Percentiles rank a stretch among this genome's conserved stretches.
Evolutionary conservation across 1,140 invertebrate genomes (phyloP).

Genomic region (Hyposmocoma kahamanoa): DNA sequence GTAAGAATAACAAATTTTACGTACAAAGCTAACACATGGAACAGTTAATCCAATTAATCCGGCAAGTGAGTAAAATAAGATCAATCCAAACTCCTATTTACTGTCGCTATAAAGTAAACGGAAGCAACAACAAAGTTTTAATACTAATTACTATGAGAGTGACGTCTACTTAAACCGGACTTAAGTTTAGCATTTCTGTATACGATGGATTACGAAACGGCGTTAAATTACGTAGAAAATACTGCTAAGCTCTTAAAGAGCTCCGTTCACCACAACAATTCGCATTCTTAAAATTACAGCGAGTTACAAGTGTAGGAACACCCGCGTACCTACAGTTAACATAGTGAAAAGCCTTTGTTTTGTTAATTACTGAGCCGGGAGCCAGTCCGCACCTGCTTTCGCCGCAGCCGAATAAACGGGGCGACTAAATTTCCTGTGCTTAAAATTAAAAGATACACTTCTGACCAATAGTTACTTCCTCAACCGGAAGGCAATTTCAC

Average conservation of each 20-base stretch:
- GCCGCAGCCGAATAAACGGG: slow-evolving; percentile 39
- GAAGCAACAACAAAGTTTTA: background rate
- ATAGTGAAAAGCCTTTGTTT: slow-evolving; percentile 45
- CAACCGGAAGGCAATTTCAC: background rate
- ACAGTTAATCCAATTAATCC: too few species aligned
- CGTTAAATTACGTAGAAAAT: slow-evolving; percentile 4
- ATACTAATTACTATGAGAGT: slow-evolving; percentile 1
- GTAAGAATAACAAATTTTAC: too few species aligned
- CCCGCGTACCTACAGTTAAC: slow-evolving; percentile 32
- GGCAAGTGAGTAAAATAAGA: background rate
- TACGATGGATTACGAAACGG: background rate
- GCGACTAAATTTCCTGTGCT: slow-evolving; percentile 39
- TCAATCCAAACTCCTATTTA: background rate
- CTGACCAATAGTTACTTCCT: slow-evolving; percentile 24
- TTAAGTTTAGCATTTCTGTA: slow-evolving; percentile 3
- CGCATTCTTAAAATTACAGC: slow-evolving; percentile 32
- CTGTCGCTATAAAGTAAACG: background rate
- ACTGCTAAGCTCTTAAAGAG: slow-evolving; percentile 7
- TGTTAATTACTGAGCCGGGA: slow-evolving; percentile 41
- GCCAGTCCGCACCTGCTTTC: slow-evolving; percentile 34
- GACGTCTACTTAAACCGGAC: slow-evolving; percentile 3
- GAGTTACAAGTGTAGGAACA: slow-evolving; percentile 19
- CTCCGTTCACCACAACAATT: slow-evolving; percentile 14
- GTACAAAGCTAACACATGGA: too few species aligned
- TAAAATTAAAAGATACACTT: slow-evolving; percentile 31